phyloP scores from a whole-genome alignment of 2,888 invertebrate genomes.

The Ectemnius cavifrons region DNA sequence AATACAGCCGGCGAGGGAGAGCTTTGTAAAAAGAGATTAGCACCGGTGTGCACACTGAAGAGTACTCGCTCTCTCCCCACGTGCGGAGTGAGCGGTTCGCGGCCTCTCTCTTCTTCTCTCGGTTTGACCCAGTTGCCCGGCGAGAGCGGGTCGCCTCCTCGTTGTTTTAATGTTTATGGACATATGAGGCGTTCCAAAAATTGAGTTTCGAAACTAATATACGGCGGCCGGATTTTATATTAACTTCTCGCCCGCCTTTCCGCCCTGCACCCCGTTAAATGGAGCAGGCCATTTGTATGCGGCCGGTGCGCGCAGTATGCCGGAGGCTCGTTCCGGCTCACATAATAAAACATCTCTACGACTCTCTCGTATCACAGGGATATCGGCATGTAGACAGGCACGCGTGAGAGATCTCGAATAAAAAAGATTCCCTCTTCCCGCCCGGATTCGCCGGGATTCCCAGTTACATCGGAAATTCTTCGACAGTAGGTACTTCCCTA shows the following conservation, averaged over 20 bases:
- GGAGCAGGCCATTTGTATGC: neutral
- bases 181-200: slow-evolving; percentile 1
- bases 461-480: slow-evolving; percentile 34
- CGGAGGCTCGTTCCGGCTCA: neutral
- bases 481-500: slow-evolving; percentile 33
- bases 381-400: neutral
- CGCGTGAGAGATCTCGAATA: neutral
- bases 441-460: neutral
- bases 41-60: too few species aligned
- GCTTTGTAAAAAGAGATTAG: neutral
- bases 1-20: slow-evolving; percentile 1
- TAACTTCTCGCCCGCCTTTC: neutral
- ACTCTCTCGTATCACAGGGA: neutral
- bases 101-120: neutral
- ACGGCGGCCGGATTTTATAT: neutral
- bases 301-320: neutral
- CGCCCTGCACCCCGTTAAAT: neutral
- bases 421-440: slow-evolving; percentile 1
- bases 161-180: slow-evolving; percentile 2
- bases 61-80: neutral
- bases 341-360: too few species aligned
- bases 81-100: neutral
- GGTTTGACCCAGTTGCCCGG: neutral
- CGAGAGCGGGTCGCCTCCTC: neutral
- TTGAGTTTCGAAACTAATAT: neutral